These are phyloP conservation scores for Monopis laevigella DNA, from an alignment of 2,888 invertebrate species.

Conservation along the genomic window DNA sequence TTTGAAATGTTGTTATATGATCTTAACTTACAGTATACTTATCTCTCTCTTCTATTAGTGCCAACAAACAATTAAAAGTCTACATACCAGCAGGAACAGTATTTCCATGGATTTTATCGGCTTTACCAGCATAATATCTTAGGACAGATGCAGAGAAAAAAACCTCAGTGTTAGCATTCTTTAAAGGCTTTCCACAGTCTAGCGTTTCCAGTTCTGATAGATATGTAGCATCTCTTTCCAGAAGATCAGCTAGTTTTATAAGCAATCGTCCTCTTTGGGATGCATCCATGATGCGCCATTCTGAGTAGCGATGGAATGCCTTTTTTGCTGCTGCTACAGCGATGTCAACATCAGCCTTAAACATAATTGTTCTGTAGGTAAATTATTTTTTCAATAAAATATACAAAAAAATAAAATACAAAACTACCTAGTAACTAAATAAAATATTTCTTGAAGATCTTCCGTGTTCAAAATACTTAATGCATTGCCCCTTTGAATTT, in stretches of 20 bases:
- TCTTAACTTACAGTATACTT: too few relatives aligned
- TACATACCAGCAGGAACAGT: constrained; percentile 73
- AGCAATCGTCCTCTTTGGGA: constrained; percentile 80
- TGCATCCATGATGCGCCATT: constrained; percentile 86
- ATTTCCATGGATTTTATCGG: constrained; percentile 85
- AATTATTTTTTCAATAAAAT: too few relatives aligned
- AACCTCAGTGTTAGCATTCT: constrained; percentile 75
- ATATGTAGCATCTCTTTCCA: constrained; percentile 77
- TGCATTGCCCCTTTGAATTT: too few relatives aligned
- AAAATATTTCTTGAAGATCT: too few relatives aligned
- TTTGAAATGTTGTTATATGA: too few relatives aligned
- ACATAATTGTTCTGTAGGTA: too few relatives aligned
- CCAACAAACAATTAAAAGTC: background rate
- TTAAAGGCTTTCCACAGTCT: constrained; percentile 94
- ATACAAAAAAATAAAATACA: too few relatives aligned
- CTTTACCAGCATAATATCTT: constrained; percentile 92
- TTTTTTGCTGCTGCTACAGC: constrained; percentile 83
- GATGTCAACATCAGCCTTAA: constrained; percentile 79
- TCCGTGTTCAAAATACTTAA: too few relatives aligned
- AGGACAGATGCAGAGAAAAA: constrained; percentile 69
- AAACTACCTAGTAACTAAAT: too few relatives aligned
- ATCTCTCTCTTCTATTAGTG: too few relatives aligned
- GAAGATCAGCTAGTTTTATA: constrained; percentile 76
- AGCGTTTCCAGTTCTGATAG: constrained; percentile 90
- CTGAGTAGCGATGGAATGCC: constrained; percentile 77